Evolutionary conservation across 92 coral and sea anemone species (phyloP), one percentile per base, ranked within the genome.

Genomic region (Phenganax marumi): DNA sequence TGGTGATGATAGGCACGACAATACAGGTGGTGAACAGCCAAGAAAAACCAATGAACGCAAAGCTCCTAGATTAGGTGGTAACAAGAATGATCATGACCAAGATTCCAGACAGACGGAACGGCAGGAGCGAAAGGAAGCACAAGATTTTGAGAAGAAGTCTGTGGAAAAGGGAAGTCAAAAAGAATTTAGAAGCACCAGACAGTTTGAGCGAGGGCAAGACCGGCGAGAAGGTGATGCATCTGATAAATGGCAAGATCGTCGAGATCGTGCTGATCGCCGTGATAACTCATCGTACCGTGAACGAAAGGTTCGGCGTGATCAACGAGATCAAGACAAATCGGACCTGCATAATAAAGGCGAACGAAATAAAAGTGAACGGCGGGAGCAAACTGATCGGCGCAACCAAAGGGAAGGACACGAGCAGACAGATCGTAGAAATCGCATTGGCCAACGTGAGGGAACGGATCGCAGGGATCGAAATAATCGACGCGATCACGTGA

Each of bases 11-110:
- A 33, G 43, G 43, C 43, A 33, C 5, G 5, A 54, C 50, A 70
- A 82, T 53, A 52, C 25, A 72, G 77, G 56, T 73, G 63, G 60
- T 77, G 81, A 73, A 56, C 24, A 48, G 85, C 68, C 49, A 68
- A 80, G 47, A 62, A 82, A 21, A 70, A 66, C 10, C 17, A 50
- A 72, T 25, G 77, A 72, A 10, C 60, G 56, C 33, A 60, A 62
- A 21, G 18, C 65, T 55, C 57, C 71, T 16, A 53, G 24, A 24
- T 72, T 68, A 54, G 62, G 75, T 58, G 65, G 85, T 24, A 81
- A 81, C 61, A 63, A 79, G 54, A 21, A 70, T 25, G 86, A 80
- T 22, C 62, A 63, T 24, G 50, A 63, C 1, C 85, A 77, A 14
- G 69, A 50, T 9, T 68, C 71, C 21, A 65, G 68, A 47, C 75